A percentile compares a stretch with the other conserved stretches of the same genome.
Conservation (phyloP, 2,797 vertebrate species). For the Sebastes cheni region DNA sequence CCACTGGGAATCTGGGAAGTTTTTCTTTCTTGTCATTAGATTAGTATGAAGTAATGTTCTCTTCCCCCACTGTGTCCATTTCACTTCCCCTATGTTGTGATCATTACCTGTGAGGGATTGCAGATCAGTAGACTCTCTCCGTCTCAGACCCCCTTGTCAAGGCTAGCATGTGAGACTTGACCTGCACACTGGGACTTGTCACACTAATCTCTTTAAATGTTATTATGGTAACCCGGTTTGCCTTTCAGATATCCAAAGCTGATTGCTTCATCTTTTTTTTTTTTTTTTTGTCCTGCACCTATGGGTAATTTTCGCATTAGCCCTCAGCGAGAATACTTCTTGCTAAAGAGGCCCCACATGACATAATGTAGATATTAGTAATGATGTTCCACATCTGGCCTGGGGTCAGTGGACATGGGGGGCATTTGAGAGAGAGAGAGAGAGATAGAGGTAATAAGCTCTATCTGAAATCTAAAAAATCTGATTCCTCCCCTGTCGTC, state of each 20-base stretch:
- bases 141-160: constrained; percentile 33
- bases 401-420: constrained; percentile 44
- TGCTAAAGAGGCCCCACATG: constrained; percentile 49
- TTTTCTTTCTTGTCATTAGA: constrained; percentile 26
- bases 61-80: neutral
- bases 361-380: constrained; percentile 62
- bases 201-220: constrained; percentile 75
- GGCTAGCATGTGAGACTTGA: constrained; percentile 36
- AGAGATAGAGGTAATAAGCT: constrained; percentile 32
- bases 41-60: constrained; percentile 39
- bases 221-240: constrained; percentile 72
- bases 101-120: constrained; percentile 23
- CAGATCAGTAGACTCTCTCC: constrained; percentile 11
- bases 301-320: constrained; percentile 65
- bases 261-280: constrained; percentile 63
- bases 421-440: constrained; percentile 8
- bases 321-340: constrained; percentile 43
- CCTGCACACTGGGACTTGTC: constrained; percentile 66
- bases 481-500: constrained; percentile 39
- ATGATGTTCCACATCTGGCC: constrained; percentile 64
- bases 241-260: constrained; percentile 50
- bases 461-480: constrained; percentile 51
- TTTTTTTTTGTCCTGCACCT: constrained; percentile 36
- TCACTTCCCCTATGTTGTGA: neutral
- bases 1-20: neutral